Percentiles rank a stretch among this genome's conserved stretches.
phyloP scores from a whole-genome alignment of 1,140 invertebrate genomes.

The Brachionus rubens region DNA sequence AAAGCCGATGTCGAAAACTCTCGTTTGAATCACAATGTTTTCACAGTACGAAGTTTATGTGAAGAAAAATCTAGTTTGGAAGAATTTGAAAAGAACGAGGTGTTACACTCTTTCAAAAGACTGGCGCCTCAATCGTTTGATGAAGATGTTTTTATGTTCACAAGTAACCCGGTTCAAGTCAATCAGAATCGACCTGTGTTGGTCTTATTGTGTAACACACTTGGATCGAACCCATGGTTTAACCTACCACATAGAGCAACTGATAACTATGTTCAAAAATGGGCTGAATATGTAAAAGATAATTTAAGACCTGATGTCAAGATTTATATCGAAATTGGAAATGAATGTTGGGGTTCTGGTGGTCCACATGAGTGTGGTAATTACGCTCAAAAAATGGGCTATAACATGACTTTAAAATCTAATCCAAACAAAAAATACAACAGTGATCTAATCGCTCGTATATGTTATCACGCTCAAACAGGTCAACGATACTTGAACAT shows the following conservation, averaged over 20 bases:
- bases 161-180: neutral
- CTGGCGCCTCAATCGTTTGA: neutral
- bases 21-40: neutral
- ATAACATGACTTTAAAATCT: no score
- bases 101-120: neutral
- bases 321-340: no score
- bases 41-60: neutral
- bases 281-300: no score
- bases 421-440: no score
- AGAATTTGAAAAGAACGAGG: slow-evolving; percentile 5
- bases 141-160: slow-evolving; percentile 22
- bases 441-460: no score
- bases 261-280: no score
- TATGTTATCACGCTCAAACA: no score
- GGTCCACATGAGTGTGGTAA: no score
- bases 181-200: neutral
- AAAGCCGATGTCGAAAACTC: neutral
- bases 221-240: neutral
- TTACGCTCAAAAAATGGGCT: no score
- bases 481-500: no score
- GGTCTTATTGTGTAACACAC: neutral
- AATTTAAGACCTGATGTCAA: no score
- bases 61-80: neutral
- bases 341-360: no score
- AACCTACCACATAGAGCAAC: neutral